Base-by-base conservation (phyloP, 2,797 vertebrate genomes). In the Sebastes diaconus region DNA sequence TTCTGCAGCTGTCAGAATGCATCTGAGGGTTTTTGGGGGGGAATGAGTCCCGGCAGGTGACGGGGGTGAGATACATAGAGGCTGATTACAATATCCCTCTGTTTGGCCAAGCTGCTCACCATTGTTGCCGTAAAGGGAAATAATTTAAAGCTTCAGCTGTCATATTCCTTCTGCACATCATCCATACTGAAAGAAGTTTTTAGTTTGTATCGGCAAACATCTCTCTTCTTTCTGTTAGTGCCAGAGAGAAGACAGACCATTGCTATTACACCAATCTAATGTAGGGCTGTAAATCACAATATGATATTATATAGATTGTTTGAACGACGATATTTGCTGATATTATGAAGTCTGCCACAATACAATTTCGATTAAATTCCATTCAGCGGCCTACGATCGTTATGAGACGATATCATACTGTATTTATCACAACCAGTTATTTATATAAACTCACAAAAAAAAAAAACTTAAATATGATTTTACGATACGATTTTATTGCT, bases 1-100 rank as follows among this genome's bases (percentile, higher is more conserved):
- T 93, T 88, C 81, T 91, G 91, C 92, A 90, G 87, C 93, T 94
- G 93, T 94, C 94, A 94, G 85, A 87, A 92, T 73, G 84, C 84
- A 91, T 94, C 84, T 91, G 39, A 86, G 89, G 79, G 85, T 91
- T 91, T 84, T 88, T 16, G 39, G 42, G 86, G 88, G 88, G 84
- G 84, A 91, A 89, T 88, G 69, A 84, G 79, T 83, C 84, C 83
- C 65, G 74, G 91, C 91, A 93, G 93, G 90, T 93, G 92, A 94
- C 76, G 69, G 89, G 79, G 79, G 80, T 76, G 86, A 88, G 77
- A 86, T 77, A 76, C 61, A 80, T 65, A 88, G 69, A 82, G 60
- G 63, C 84, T 93, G 83, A 94, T 92, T 87, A 85, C 83, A 87
- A 52, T 87, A 65, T 81, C 65, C 18, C 65, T 75, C 29, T 83